These are phyloP conservation scores for Etheostoma cragini DNA, from an alignment of 2,113 vertebrate species.

Conservation along the genomic window DNA sequence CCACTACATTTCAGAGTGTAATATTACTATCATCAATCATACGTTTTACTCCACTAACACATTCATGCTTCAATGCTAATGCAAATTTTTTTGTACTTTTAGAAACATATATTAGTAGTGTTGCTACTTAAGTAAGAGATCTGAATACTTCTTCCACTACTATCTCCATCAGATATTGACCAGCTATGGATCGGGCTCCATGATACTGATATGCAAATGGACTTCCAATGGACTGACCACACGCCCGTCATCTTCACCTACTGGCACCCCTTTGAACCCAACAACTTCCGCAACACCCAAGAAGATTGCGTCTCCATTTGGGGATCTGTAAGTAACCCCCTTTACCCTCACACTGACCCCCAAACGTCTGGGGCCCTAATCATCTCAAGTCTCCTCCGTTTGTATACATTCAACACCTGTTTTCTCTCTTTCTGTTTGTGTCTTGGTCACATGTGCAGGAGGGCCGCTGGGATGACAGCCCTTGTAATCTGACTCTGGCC, in stretches of 20 bases:
- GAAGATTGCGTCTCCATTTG: slow-evolving; percentile 98
- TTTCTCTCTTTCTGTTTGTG: slow-evolving; percentile 48
- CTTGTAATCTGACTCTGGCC: slow-evolving; percentile 94
- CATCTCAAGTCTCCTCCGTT: neutral
- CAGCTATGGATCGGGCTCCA: slow-evolving; percentile 98
- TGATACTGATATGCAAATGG: slow-evolving; percentile 95
- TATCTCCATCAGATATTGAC: slow-evolving; percentile 86
- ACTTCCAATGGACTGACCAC: slow-evolving; percentile 96
- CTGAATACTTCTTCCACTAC: neutral
- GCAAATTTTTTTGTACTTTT: neutral
- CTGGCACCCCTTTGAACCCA: slow-evolving; percentile 98
- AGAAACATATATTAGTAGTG: no score
- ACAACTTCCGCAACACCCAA: slow-evolving; percentile 94
- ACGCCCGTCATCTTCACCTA: slow-evolving; percentile 93
- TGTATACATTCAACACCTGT: slow-evolving; percentile 68
- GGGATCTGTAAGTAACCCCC: slow-evolving; percentile 89
- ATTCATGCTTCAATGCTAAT: neutral
- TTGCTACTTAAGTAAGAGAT: neutral
- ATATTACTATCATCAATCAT: neutral
- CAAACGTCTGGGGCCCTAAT: neutral
- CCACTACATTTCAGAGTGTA: neutral
- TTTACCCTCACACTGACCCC: slow-evolving; percentile 1
- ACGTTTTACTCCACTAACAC: neutral
- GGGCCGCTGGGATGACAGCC: slow-evolving; percentile 96
- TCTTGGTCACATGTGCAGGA: slow-evolving; percentile 83